Evolutionary conservation across 2,797 vertebrate species (phyloP), one percentile per base, ranked within the genome.

Genomic region (Pseudochromis fuscus): DNA sequence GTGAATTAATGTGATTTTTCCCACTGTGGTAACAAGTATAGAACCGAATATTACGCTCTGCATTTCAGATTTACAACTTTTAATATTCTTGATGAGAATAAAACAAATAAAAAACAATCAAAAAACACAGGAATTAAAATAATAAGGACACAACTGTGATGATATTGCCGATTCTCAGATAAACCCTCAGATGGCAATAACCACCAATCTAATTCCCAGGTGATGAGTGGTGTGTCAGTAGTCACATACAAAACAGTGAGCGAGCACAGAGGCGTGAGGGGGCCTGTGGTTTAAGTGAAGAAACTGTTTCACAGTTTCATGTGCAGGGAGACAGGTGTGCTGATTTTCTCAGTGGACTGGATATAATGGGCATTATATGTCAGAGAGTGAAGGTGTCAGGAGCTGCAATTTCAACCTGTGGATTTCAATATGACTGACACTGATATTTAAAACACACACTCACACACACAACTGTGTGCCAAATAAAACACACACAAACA

Each of bases 191-290:
- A 57, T 33, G 23, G 37, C 30, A 51, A 19, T 24, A 46, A 42
- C 21, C 19, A 16, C 37, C 0, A 21, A 53, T 57, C 44, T 21
- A 63, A 88, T 79, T 82, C 62, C 72, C 75, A 5, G 25, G 52
- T 35, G 66, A 81, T 79, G 82, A 86, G 62, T 79, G 3, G 65
- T 3, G 28, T 2, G 31, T 35, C 45, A 49, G 42, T 19, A 16
- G 58, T 82, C 23, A 10, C 59, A 82, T 71, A 23, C 53, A 49
- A 57, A 86, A 86, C 50, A 55, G 8, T 24, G 21, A 52, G 28
- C 27, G 35, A 12, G 9, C 37, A n/a, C 1, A 57, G 10, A 38
- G 25, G 19, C 3, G 5, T 8, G 38, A 52, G 31, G 3, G 18
- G 23, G 19, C 2, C 10, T 64, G 33, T 7, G 16, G 57, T 49